Conservation (phyloP, 2,888 invertebrate genomes). For the Empis stercorea region DNA sequence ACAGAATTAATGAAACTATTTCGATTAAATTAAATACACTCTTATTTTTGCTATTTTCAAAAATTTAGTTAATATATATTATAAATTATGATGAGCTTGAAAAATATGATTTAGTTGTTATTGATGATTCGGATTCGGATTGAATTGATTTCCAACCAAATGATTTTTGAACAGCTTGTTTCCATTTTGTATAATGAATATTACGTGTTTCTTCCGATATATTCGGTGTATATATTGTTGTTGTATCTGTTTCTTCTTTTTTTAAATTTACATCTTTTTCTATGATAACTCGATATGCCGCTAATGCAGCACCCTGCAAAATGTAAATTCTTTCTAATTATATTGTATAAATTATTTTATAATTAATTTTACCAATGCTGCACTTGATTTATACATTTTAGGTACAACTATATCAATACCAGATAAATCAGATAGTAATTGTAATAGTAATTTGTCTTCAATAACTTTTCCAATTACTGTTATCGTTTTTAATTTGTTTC, state of each 20-base stretch:
- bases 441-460: conserved; percentile 71
- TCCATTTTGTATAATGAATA: conserved; percentile 71
- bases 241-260: too few relatives aligned
- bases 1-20: too few relatives aligned
- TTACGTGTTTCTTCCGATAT: conserved; percentile 64
- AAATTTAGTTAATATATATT: too few relatives aligned
- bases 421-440: conserved; percentile 79
- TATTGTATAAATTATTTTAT: too few relatives aligned
- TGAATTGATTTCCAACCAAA: too few relatives aligned
- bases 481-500: conserved; percentile 38
- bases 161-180: conserved; percentile 69
- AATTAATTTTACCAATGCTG: conserved; percentile 44
- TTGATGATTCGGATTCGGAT: too few relatives aligned
- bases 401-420: conserved; percentile 73
- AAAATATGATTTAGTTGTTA: too few relatives aligned
- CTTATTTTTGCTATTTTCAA: too few relatives aligned
- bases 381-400: conserved; percentile 76
- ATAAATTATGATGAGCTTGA: too few relatives aligned
- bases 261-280: too few relatives aligned
- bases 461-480: conserved; percentile 87
- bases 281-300: conserved; percentile 38
- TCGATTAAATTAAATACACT: too few relatives aligned
- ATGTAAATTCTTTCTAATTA: too few relatives aligned
- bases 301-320: conserved; percentile 73
- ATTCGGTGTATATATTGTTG: conserved; percentile 39